phyloP scores from a whole-genome alignment of 1,140 invertebrate species.

The Pygmarrhopalites habei region DNA sequence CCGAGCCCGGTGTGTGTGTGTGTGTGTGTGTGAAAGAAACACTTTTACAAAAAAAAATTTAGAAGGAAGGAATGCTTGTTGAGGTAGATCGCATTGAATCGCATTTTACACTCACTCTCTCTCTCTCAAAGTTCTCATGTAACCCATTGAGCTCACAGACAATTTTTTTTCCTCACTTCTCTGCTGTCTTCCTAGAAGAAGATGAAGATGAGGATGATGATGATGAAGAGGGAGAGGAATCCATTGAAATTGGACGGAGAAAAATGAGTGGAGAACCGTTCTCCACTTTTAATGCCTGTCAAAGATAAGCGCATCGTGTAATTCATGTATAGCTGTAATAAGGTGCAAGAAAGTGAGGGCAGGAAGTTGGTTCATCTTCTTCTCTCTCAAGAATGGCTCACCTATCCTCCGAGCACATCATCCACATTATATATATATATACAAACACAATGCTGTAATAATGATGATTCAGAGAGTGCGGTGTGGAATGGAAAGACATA shows the following conservation, averaged over 20 bases:
- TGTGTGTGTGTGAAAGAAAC: not conserved
- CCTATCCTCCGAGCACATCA: too few relatives aligned
- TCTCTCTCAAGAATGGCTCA: too few relatives aligned
- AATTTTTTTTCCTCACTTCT: slow-evolving; percentile 5
- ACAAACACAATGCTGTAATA: too few relatives aligned
- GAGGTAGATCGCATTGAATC: slow-evolving; percentile 4
- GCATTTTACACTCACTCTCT: not conserved
- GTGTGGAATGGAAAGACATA: not conserved
- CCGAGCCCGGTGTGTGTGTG: too few relatives aligned
- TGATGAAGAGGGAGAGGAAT: not conserved
- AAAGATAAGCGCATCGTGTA: not conserved
- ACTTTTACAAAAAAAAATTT: too few relatives aligned
- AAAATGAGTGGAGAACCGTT: slow-evolving; percentile 15
- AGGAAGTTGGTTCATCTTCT: too few relatives aligned
- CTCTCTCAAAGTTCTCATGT: not conserved
- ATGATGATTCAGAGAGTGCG: not conserved
- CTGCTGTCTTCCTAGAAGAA: not conserved
- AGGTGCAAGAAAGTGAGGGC: too few relatives aligned
- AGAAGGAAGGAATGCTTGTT: too few relatives aligned
- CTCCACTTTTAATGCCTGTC: slow-evolving; percentile 17
- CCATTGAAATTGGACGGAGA: slow-evolving; percentile 4
- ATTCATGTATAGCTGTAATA: not conserved
- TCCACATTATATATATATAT: too few relatives aligned
- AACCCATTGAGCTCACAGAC: slow-evolving; percentile 22
- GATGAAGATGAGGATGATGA: too few relatives aligned